A percentile compares a stretch with the other conserved stretches of the same genome.
phyloP scores from a whole-genome alignment of 2,797 vertebrate genomes.

The Bradypodion ventrale region DNA sequence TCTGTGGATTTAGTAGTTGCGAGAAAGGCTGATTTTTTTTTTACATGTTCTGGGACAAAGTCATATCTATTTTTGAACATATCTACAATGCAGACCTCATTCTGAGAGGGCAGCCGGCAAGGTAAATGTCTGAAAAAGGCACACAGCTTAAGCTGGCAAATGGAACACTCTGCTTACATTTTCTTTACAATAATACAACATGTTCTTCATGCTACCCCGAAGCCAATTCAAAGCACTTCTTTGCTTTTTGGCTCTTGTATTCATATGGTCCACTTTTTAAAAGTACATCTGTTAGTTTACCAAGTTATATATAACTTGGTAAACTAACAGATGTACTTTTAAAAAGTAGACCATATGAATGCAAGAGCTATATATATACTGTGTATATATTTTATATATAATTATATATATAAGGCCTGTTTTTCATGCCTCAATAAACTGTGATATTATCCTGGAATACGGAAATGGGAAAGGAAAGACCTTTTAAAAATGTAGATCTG shows the following conservation, averaged over 20 bases:
- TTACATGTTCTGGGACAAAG: background rate
- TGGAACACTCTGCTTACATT: slow-evolving; percentile 31
- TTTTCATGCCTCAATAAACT: background rate
- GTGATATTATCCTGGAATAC: slow-evolving; percentile 41
- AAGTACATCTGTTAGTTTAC: background rate
- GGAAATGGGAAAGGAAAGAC: background rate
- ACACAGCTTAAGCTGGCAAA: background rate
- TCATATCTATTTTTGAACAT: background rate
- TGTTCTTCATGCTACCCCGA: fast-evolving
- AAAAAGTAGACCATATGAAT: too few relatives aligned
- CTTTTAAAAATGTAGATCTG: background rate
- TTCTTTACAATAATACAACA: slow-evolving; percentile 1
- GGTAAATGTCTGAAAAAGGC: slow-evolving; percentile 19
- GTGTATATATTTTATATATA: too few relatives aligned
- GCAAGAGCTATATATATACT: too few relatives aligned
- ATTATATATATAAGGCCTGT: too few relatives aligned
- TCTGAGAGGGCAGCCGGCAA: background rate
- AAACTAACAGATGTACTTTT: too few relatives aligned
- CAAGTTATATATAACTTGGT: too few relatives aligned
- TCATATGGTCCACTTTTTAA: background rate
- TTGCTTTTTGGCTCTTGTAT: background rate
- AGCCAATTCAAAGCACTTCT: background rate
- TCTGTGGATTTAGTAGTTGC: background rate
- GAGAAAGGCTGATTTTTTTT: background rate
- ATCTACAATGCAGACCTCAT: background rate